Base-by-base conservation (phyloP, 2,888 invertebrate species). In the Callimorpha dominula region DNA sequence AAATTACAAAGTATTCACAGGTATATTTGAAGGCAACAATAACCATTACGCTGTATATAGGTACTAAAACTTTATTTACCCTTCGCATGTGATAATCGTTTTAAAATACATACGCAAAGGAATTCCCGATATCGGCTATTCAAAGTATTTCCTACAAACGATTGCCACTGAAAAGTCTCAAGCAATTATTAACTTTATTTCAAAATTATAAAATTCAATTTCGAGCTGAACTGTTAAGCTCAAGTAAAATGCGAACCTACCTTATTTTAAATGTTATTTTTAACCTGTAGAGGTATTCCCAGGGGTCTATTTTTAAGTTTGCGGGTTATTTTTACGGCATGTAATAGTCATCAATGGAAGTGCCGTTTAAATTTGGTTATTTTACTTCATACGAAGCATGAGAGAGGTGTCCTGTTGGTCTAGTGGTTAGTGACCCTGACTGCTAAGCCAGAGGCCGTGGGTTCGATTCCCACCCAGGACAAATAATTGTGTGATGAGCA, bases 101-200 rank as follows among this genome's bases (percentile, higher is more conserved):
- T 20, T 68, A 57, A 68, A 68, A 43, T 85, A 85, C 87, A 86
- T 80, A 75, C 63, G 85, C 89, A 88, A 89, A 89, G 91, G 91
- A 90, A 93, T 92, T 91, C 85, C 85, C 84, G 78, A 79, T 80
- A 74, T 76, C 74, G 87, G 81, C 85, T 82, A 88, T 86, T 80
- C 78, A 31, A 31, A 74, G 84, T 83, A 90, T 91, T 91, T 89
- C 87, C 88, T 86, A 84, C 77, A 77, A 83, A 31, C 31, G 31
- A 2, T 88, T 83, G 87, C 87, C 78, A 81, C 78, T 82, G 74
- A 65, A 69, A 5, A 50, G 8, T 50, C 15, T 42, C 50, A 71
- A 31, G 40, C 70, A 11, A 81, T 78, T 76, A 49, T 71, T 46
- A 76, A 76, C 78, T 77, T 71, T 85, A 81, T 65, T 0, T 0